Base-by-base conservation (phyloP, 2,888 invertebrate genomes). In the Agrotis ipsilon region DNA sequence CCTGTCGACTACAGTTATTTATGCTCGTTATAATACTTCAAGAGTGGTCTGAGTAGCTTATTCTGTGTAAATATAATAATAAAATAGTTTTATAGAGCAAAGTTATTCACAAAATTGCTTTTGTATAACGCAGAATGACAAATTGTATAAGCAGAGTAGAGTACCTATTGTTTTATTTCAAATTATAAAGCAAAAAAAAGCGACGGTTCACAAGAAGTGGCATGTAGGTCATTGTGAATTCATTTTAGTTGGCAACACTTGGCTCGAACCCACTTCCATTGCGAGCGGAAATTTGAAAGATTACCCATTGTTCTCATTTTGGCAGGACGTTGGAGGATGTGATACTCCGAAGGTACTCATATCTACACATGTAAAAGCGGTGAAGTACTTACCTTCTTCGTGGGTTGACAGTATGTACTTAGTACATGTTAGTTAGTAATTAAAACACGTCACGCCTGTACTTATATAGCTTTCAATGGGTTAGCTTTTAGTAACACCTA, bases 241-340 rank as follows among this genome's bases (percentile, higher is more conserved):
- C 54, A 24, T 79, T 80, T 75, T 59, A 62, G 32, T 66, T 68
- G 68, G 63, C 68, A 68, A 49, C 62, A 76, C 60, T 82, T 68
- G 64, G 54, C 61, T 64, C 45, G 19, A 24, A 60, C 48, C 24
- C 27, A 52, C 49, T 73, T 64, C 63, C 63, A 63, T 79, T 72
- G 72, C 64, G 61, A 72, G 49, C 80, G 81, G 82, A 84, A 84
- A 80, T 86, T 83, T 80, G 76, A 80, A 81, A 80, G 71, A 82
- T 78, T 80, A 72, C 62, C 73, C 66, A 80, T 81, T 77, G 79
- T 72, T 68, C 54, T 46, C 66, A 61, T 82, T 82, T 80, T 75
- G 63, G 73, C 68, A 64, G 58, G 63, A 32, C n/a, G n/a, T 13
- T 14, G 1, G 68, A 75, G 68, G 72, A 76, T 75, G 59, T 73